A percentile compares a stretch with the other conserved stretches of the same genome.
Evolutionary conservation across 2,113 vertebrate genomes (phyloP).

Genomic region (Corythornis cristatus): DNA sequence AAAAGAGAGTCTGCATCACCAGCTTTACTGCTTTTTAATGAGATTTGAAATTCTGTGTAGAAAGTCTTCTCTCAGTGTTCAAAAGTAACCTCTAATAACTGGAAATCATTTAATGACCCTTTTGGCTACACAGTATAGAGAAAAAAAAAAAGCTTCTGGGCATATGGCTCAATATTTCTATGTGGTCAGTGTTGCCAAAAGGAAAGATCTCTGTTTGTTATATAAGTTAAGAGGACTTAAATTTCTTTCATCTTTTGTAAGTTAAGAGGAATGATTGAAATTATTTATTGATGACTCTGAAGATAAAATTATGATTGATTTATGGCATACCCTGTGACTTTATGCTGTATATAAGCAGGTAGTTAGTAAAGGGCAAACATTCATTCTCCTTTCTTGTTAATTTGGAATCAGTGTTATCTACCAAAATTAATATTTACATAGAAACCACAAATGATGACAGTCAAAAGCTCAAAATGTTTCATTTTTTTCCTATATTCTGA

Average conservation of each 20-base stretch:
- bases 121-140: background rate
- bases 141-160: background rate
- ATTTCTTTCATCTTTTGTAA: background rate
- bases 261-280: background rate
- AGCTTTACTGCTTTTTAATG: background rate
- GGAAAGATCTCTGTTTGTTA: background rate
- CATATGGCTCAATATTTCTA: background rate
- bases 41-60: background rate
- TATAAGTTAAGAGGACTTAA: background rate
- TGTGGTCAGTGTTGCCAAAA: background rate
- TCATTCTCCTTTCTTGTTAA: background rate
- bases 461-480: background rate
- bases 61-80: background rate
- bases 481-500: background rate
- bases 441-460: background rate
- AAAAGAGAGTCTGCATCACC: background rate
- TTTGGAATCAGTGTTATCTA: background rate
- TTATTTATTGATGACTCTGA: background rate
- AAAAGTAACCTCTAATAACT: background rate
- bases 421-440: background rate
- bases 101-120: background rate
- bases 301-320: background rate
- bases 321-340: background rate
- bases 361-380: fast-evolving
- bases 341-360: background rate